Evolutionary conservation across 2,113 vertebrate genomes (phyloP).

Genomic region (Columba janthina): DNA sequence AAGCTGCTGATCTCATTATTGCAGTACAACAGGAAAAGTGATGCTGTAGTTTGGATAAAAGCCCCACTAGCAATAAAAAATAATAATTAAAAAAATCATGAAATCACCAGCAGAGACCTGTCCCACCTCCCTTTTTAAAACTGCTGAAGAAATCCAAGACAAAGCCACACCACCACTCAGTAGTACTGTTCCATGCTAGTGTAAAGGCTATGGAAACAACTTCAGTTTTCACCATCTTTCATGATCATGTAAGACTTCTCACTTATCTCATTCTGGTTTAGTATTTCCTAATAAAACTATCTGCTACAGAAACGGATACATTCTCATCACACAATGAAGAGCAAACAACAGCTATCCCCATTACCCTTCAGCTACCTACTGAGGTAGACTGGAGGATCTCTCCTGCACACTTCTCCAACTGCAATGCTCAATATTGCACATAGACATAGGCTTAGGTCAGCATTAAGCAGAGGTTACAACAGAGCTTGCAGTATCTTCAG

Average conservation of each 20-base stretch:
- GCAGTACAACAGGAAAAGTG: not conserved
- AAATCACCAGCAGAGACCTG: not conserved
- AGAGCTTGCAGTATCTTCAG: not conserved
- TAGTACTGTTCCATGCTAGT: not conserved
- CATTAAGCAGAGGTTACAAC: not conserved
- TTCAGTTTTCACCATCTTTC: not conserved
- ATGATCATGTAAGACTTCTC: not conserved
- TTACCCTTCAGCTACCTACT: not conserved
- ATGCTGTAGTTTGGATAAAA: not conserved
- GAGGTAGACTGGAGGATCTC: not conserved
- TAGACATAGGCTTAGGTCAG: not conserved
- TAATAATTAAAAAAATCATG: not conserved
- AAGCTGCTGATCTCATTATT: constrained; percentile 19
- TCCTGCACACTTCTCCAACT: not conserved
- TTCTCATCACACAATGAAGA: not conserved
- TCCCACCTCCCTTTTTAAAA: not conserved
- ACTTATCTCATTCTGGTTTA: not conserved
- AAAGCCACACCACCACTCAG: not conserved
- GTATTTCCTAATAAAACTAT: not conserved
- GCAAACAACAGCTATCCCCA: not conserved
- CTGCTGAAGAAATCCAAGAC: not conserved
- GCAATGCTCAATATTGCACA: not conserved
- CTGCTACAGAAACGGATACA: not conserved
- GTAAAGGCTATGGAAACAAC: not conserved
- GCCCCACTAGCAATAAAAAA: not conserved